Base-by-base conservation (phyloP, 2,113 vertebrate species). In the Lophochroa leadbeateri region DNA sequence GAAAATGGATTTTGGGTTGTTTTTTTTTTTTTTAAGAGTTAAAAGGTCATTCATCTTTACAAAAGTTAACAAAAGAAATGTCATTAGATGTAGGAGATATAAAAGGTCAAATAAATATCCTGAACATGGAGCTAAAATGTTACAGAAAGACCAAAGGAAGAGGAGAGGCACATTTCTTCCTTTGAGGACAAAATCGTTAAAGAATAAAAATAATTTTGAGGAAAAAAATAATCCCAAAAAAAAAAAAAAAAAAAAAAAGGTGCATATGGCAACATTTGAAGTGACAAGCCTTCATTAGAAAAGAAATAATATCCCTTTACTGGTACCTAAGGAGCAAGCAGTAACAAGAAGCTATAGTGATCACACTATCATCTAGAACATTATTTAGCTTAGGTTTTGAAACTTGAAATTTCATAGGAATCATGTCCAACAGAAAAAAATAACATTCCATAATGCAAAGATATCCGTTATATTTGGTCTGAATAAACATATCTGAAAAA, bases 41-140 rank as follows among this genome's bases (percentile, higher is more conserved):
- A 92, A 94, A 97, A 97, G 96, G 97, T 97, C 97, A 96, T 80
- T 96, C 79, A 88, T 96, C 92, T 96, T 96, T 90, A 95, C 93
- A 86, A 90, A 96, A 97, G 90, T 81, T 96, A 96, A 96, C 46
- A 46, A 96, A 96, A 96, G 65, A 96, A 97, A 97, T 97, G 95
- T 90, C 93, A 96, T 97, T 95, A 96, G 85, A 96, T 88, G 49
- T 41, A 94, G 65, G 69, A 94, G 92, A 94, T 94, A 96, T 78
- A 58, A 97, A 97, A 97, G 97, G 97, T 97, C 97, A 96, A 88
- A 97, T 96, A 97, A 95, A 96, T 96, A 97, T 77, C 86, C 84
- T 94, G 97, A 96, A 94, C 79, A 83, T 61, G 19, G 72, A 96
- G 76, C 55, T 94, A 92, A 97, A 97, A 97, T 96, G 88, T 94